These are phyloP conservation scores for Sorex fumeus DNA, from an alignment of 2,113 vertebrate genomes.

Conservation along the genomic window DNA sequence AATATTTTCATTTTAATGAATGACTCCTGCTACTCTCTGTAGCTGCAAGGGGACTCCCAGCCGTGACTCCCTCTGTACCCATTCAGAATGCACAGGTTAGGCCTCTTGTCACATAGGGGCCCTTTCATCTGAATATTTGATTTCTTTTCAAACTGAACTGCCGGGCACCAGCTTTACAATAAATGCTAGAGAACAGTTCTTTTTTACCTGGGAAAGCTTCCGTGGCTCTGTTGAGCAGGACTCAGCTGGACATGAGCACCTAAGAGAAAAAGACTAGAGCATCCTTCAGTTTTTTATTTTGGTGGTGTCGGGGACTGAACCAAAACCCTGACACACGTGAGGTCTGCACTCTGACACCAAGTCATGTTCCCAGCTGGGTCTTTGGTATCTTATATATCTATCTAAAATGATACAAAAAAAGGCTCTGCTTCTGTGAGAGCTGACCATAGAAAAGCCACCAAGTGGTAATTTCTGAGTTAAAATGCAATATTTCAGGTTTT, in stretches of 20 bases:
- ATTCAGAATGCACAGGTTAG: conserved; percentile 43
- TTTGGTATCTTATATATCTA: not conserved
- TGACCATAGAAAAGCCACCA: conserved; percentile 61
- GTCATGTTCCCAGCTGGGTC: too few relatives aligned
- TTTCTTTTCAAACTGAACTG: conserved; percentile 73
- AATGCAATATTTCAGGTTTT: conserved; percentile 71
- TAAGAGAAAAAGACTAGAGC: conserved; percentile 42
- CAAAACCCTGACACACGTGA: too few relatives aligned
- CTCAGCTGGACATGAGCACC: conserved; percentile 57
- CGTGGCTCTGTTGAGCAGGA: conserved; percentile 61
- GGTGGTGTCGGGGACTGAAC: too few relatives aligned
- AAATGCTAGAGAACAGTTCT: conserved; percentile 49
- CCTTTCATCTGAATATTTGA: conserved; percentile 61
- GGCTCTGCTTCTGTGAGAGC: conserved; percentile 60
- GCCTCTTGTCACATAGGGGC: conserved; percentile 30
- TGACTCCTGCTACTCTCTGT: not conserved
- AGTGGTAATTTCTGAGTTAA: conserved; percentile 80
- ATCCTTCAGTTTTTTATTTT: conserved; percentile 62
- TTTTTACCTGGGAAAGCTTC: conserved; percentile 49
- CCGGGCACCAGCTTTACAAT: conserved; percentile 45
- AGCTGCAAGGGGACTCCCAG: conserved; percentile 27
- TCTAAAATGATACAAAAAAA: conserved; percentile 48
- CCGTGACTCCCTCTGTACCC: conserved; percentile 3
- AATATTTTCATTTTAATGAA: conserved; percentile 53
- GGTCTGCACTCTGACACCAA: too few relatives aligned